Evolutionary conservation across 2,113 vertebrate species (phyloP).

Genomic region (Perognathus longimembris): DNA sequence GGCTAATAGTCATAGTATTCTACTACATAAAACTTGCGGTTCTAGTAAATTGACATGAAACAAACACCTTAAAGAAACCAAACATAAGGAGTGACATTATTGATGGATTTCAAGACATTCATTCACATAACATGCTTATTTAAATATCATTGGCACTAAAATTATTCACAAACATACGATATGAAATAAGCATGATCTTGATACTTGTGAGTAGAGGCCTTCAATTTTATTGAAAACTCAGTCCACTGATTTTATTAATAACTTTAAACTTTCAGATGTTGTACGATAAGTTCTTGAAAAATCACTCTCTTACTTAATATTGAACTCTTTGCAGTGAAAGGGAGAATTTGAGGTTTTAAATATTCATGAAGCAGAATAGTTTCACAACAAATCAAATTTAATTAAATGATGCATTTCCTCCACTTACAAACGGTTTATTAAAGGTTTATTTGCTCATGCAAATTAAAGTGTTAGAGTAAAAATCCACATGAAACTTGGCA

Average conservation of each 20-base stretch:
- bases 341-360: conserved; percentile 80
- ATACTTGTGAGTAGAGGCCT: not conserved
- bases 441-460: conserved; percentile 90
- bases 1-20: not conserved
- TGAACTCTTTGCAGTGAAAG: conserved; percentile 74
- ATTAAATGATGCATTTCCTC: conserved; percentile 88
- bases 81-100: not conserved
- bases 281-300: conserved; percentile 61
- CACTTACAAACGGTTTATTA: conserved; percentile 89
- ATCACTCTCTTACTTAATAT: conserved; percentile 52
- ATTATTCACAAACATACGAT: not conserved
- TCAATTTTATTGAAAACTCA: not conserved
- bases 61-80: not conserved
- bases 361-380: conserved; percentile 86
- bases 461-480: conserved; percentile 88
- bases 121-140: not conserved
- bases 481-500: conserved; percentile 88
- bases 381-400: conserved; percentile 89
- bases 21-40: not conserved
- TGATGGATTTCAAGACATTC: not conserved
- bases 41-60: not conserved
- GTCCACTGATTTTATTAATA: conserved; percentile 11
- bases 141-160: not conserved
- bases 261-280: not conserved
- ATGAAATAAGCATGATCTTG: not conserved